Evolutionary conservation across 2,797 vertebrate genomes (phyloP).

Genomic region (Takifugu ocellatus): DNA sequence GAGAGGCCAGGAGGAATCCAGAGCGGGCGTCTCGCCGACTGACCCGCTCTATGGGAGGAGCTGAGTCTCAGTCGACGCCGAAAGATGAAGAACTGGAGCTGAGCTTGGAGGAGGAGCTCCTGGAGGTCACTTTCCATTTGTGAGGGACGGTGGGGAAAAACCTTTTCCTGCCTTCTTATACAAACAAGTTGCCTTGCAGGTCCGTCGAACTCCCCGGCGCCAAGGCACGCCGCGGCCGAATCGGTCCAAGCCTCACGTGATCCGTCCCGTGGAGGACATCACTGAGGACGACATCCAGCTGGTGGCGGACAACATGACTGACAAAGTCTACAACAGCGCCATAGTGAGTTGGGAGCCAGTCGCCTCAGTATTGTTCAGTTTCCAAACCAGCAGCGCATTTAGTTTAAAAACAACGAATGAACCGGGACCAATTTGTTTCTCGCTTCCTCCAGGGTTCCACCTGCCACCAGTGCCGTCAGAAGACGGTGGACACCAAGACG

Average conservation of each 20-base stretch:
- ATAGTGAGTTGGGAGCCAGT: slow-evolving; percentile 54
- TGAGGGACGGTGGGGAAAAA: not conserved
- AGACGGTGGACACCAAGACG: slow-evolving; percentile 78
- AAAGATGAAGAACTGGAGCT: slow-evolving; percentile 59
- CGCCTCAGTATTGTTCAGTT: not conserved
- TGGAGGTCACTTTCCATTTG: slow-evolving; percentile 59
- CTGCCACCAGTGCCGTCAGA: slow-evolving; percentile 81
- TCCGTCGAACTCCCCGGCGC: slow-evolving; percentile 44
- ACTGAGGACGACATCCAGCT: slow-evolving; percentile 73
- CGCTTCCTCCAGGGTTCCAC: slow-evolving; percentile 71
- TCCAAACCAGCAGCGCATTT: too few relatives aligned
- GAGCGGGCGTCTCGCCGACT: slow-evolving; percentile 63
- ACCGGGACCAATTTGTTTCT: not conserved
- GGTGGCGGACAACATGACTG: slow-evolving; percentile 72
- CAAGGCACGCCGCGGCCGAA: slow-evolving; percentile 37
- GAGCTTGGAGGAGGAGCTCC: slow-evolving; percentile 71
- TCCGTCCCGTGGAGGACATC: slow-evolving; percentile 74
- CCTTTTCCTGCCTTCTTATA: not conserved
- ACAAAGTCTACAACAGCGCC: slow-evolving; percentile 74
- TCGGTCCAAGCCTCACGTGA: slow-evolving; percentile 59
- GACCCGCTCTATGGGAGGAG: slow-evolving; percentile 73
- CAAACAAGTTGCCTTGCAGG: slow-evolving; percentile 40
- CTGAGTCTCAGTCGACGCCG: not conserved
- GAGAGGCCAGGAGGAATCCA: slow-evolving; percentile 64
- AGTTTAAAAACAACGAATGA: too few relatives aligned